Evolutionary conservation across 2,797 vertebrate genomes (phyloP), one percentile per base, ranked within the genome.

Genomic region (Malacoctenus gilli): DNA sequence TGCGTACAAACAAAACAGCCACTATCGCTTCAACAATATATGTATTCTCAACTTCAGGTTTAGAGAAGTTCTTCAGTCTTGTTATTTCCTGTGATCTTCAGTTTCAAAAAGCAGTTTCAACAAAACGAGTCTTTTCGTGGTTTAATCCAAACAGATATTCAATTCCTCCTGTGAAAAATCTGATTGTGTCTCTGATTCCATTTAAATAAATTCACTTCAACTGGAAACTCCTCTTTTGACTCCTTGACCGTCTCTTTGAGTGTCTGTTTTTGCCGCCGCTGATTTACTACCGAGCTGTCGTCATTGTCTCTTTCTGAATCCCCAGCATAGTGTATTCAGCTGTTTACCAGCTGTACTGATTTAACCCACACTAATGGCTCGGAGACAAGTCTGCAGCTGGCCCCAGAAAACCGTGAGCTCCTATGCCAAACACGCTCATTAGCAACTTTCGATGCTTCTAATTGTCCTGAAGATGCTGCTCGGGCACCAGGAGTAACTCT

Each of bases 391-490:
- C 62, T 64, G 32, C 59, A 58, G 52, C 48, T 59, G 58, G 59
- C 54, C 64, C 67, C 42, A 40, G 38, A 43, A 44, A 73, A 63
- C 59, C 21, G 8, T 37, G 60, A 58, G 51, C 53, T 77, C 55
- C 51, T 47, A 58, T 62, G 48, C 75, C 68, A 69, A 71, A 55
- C 18, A 8, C 18, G 30, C 69, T 71, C 53, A 63, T 79, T 76
- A 63, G 50, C 65, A 56, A 52, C 46, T 66, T 70, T 77, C 34
- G 20, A 31, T 72, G 39, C 23, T 80, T 59, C 63, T 73, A 77
- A 81, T 74, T 79, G 70, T 80, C 65, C 52, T 69, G 72, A 86
- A 84, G 74, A 80, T 41, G 79, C 50, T 72, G 64, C 68, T 36
- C 49, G 66, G 64, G 72, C 73, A 65, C 60, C 63, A 55, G 56